phyloP scores from a whole-genome alignment of 2,888 invertebrate species.

The Athripsodes cinereus region DNA sequence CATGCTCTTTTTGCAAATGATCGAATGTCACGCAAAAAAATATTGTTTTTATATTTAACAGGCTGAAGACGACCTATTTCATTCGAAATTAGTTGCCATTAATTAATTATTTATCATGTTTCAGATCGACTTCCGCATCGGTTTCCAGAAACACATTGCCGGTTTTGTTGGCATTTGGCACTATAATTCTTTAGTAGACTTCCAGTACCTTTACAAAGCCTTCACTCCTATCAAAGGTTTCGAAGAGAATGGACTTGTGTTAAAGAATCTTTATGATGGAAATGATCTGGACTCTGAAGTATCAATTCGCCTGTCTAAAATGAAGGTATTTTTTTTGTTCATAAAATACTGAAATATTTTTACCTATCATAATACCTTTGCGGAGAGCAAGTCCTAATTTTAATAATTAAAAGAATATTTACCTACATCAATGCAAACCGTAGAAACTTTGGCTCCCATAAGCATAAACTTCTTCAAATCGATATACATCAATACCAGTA shows the following conservation, averaged over 20 bases:
- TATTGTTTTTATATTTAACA: no score
- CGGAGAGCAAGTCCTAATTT: no score
- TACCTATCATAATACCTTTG: no score
- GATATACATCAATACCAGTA: no score
- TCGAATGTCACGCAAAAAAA: no score
- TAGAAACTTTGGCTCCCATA: no score
- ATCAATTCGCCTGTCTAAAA: constrained; percentile 61
- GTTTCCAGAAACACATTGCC: constrained; percentile 67
- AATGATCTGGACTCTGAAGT: constrained; percentile 64
- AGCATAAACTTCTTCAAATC: no score
- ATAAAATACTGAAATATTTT: neutral
- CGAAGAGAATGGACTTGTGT: constrained; percentile 69
- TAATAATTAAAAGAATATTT: no score
- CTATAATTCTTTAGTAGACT: constrained; percentile 58
- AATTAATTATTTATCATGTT: neutral
- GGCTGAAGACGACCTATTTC: no score
- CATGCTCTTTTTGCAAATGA: no score
- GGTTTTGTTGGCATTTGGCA: constrained; percentile 78
- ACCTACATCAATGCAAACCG: no score
- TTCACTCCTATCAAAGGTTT: constrained; percentile 74
- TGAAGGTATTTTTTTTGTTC: constrained; percentile 51
- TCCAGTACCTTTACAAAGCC: constrained; percentile 71
- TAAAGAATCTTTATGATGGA: constrained; percentile 57
- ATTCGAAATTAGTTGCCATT: no score
- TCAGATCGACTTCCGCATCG: constrained; percentile 66